phyloP scores from a whole-genome alignment of 2,797 vertebrate species.

The Cossypha dichroa region DNA sequence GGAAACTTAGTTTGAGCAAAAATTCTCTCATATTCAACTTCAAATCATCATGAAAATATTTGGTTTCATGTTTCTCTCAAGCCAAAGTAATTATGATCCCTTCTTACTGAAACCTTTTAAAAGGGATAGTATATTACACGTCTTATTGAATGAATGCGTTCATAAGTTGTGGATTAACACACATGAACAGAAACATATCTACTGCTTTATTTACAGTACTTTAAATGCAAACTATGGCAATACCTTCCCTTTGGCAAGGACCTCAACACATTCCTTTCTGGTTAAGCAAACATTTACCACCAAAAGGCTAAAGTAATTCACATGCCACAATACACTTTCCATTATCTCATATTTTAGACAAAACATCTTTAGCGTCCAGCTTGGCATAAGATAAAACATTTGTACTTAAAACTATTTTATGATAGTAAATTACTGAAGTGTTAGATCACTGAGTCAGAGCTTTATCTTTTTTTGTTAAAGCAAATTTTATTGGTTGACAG shows the following conservation, averaged over 20 bases:
- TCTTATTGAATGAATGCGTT: constrained; percentile 44
- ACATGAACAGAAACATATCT: constrained; percentile 58
- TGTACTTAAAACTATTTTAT: constrained; percentile 62
- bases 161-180: constrained; percentile 48
- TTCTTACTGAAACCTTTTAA: constrained; percentile 52
- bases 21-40: constrained; percentile 45
- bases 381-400: constrained; percentile 67
- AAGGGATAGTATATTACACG: constrained; percentile 19
- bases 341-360: constrained; percentile 74
- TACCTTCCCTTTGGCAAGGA: constrained; percentile 58
- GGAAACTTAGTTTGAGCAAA: constrained; percentile 32
- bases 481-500: constrained; percentile 51
- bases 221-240: constrained; percentile 46
- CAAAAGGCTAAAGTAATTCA: constrained; percentile 66
- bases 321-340: constrained; percentile 71
- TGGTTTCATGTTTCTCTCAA: constrained; percentile 61
- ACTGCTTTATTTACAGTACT: constrained; percentile 64
- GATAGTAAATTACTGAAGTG: constrained; percentile 70
- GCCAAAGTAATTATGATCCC: constrained; percentile 48
- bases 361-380: constrained; percentile 61
- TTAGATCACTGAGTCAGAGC: constrained; percentile 57
- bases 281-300: constrained; percentile 72
- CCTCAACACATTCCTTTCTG: constrained; percentile 62
- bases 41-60: constrained; percentile 64
- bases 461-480: constrained; percentile 54